Evolutionary conservation across 2,888 invertebrate species (phyloP).

Genomic region (Aplocera efformata): DNA sequence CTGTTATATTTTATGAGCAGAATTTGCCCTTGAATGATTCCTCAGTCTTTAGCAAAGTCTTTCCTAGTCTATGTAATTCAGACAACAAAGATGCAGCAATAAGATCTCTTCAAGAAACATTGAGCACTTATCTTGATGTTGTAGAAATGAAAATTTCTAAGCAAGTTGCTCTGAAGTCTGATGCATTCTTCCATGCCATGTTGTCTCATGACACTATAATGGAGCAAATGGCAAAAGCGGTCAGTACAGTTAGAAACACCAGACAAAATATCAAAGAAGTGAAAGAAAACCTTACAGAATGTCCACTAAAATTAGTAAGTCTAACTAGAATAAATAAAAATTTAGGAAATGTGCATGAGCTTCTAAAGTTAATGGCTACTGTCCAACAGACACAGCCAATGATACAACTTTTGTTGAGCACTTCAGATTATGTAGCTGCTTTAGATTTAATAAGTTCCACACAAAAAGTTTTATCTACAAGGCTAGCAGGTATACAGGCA

Average conservation of each 20-base stretch:
- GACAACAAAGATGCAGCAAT: constrained; percentile 82
- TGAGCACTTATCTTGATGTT: constrained; percentile 96
- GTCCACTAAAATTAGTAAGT: constrained; percentile 89
- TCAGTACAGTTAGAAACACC: constrained; percentile 86
- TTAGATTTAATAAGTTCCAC: constrained; percentile 97
- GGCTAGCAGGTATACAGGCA: constrained; percentile 95
- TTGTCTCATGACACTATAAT: constrained; percentile 98
- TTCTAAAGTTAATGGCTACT: constrained; percentile 94
- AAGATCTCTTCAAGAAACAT: constrained; percentile 90
- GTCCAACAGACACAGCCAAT: constrained; percentile 99
- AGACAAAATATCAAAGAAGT: constrained; percentile 88
- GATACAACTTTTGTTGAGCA: constrained; percentile 95
- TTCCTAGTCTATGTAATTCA: constrained; percentile 83
- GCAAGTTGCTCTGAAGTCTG: constrained; percentile 96
- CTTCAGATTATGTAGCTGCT: constrained; percentile 98
- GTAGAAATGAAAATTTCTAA: constrained; percentile 96
- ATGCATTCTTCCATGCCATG: constrained; percentile 99
- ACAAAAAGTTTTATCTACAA: constrained; percentile 94
- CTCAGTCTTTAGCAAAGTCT: constrained; percentile 91
- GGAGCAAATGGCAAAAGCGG: constrained; percentile 94
- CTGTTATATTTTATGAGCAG: constrained; percentile 91
- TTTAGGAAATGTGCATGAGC: constrained; percentile 83
- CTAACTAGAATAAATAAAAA: constrained; percentile 84
- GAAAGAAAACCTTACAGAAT: constrained; percentile 88
- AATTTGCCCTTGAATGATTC: constrained; percentile 89